Percentiles rank a stretch among this genome's conserved stretches.
phyloP scores from a whole-genome alignment of 2,113 vertebrate genomes.

The Proterorhinus semilunaris region DNA sequence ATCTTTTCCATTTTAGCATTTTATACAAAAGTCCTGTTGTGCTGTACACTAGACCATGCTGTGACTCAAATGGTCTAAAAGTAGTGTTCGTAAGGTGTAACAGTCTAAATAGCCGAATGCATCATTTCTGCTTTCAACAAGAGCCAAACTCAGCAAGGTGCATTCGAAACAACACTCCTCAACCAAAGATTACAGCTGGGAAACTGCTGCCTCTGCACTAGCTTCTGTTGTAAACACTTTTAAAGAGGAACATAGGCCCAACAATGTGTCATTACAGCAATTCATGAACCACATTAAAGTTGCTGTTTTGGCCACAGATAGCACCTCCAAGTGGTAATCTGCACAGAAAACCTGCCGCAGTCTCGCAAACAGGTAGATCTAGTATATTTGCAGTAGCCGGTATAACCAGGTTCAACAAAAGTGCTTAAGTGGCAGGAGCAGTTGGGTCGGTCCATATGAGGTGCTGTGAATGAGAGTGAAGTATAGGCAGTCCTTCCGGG shows the following conservation, averaged over 20 bases:
- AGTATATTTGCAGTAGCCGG: constrained; percentile 21
- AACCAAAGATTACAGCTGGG: constrained; percentile 33
- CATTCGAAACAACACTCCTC: constrained; percentile 39
- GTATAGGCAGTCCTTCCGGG: constrained; percentile 31
- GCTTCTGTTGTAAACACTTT: constrained; percentile 45
- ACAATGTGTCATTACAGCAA: constrained; percentile 38
- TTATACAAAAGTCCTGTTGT: background rate
- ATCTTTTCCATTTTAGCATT: background rate
- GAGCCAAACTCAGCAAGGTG: constrained; percentile 46
- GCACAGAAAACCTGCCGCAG: background rate
- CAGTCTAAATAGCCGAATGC: constrained; percentile 12
- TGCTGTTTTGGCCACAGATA: background rate
- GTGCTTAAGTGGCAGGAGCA: constrained; percentile 1
- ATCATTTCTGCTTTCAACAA: constrained; percentile 19
- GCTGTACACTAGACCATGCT: background rate
- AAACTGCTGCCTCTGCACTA: constrained; percentile 68
- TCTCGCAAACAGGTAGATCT: background rate
- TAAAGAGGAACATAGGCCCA: constrained; percentile 51
- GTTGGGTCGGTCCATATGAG: background rate
- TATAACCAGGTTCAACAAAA: background rate
- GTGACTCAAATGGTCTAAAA: background rate
- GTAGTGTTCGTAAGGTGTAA: constrained; percentile 8
- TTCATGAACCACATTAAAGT: constrained; percentile 60
- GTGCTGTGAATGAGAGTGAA: background rate
- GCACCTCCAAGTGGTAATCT: background rate